Evolutionary conservation across 37 sponge, comb jelly and placozoan genomes (phyloP).

Genomic region (Haliclona indistincta): DNA sequence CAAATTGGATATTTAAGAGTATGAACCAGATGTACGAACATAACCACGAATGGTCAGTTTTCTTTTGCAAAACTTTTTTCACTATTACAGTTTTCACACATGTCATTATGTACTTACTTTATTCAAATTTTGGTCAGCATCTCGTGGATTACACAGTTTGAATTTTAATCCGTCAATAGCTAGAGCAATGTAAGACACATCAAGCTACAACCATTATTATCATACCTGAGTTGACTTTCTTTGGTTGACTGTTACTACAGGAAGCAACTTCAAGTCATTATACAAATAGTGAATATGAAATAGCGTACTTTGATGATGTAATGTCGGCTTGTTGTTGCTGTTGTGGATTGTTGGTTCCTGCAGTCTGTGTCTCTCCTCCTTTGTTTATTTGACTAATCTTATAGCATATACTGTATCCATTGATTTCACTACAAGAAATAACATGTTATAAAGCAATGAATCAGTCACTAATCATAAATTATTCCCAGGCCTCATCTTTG

Average conservation of each 20-base stretch:
- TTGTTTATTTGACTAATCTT: slow-evolving; percentile 15
- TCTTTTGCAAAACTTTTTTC: no score
- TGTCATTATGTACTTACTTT: background rate
- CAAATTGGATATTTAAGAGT: no score
- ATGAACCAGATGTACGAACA: no score
- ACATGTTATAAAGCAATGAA: no score
- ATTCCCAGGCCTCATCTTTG: no score
- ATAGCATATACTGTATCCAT: slow-evolving; percentile 66
- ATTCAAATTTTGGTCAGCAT: background rate
- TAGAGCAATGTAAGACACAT: background rate
- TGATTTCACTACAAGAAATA: slow-evolving; percentile 55
- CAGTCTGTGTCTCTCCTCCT: background rate
- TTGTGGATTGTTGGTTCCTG: background rate
- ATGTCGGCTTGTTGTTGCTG: background rate
- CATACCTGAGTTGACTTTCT: background rate
- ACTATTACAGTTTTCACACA: no score
- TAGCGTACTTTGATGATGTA: background rate
- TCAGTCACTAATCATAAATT: background rate
- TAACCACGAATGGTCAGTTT: no score
- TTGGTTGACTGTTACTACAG: background rate
- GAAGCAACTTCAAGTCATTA: background rate
- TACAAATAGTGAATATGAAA: background rate
- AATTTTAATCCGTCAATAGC: background rate
- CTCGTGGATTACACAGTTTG: background rate
- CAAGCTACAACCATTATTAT: background rate